phyloP scores from a whole-genome alignment of 2,888 invertebrate genomes.

The Drepanosiphum platanoidis region DNA sequence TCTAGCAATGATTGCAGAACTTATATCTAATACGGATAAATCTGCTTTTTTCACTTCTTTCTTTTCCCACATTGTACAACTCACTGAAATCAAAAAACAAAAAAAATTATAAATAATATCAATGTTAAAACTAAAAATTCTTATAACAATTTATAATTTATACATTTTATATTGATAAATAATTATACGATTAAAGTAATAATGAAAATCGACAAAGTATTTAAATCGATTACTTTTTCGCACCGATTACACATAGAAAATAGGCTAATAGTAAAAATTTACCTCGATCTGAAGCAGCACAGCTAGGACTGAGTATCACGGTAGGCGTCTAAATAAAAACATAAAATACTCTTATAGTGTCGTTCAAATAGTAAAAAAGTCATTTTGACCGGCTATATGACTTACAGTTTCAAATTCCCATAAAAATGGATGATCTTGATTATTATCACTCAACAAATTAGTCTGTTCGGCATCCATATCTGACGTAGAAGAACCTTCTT shows the following conservation, averaged over 20 bases:
- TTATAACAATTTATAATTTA: background rate
- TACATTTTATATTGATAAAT: no score
- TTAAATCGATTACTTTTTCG: no score
- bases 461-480: slow-evolving; percentile 76
- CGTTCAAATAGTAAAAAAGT: no score
- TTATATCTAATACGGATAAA: slow-evolving; percentile 92
- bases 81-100: slow-evolving; percentile 73
- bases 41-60: slow-evolving; percentile 92
- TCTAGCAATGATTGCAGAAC: slow-evolving; percentile 90
- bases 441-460: slow-evolving; percentile 69
- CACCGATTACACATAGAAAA: no score
- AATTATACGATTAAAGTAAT: no score
- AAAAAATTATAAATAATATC: background rate
- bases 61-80: slow-evolving; percentile 94
- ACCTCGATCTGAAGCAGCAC: slow-evolving; percentile 81
- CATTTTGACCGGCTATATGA: no score
- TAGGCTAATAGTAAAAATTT: no score
- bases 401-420: slow-evolving; percentile 75
- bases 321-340: slow-evolving; percentile 73
- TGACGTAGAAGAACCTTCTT: slow-evolving; percentile 85
- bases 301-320: slow-evolving; percentile 77
- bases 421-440: slow-evolving; percentile 71
- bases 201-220: no score
- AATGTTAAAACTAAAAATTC: background rate
- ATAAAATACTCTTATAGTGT: no score